Evolutionary conservation across 2,797 vertebrate genomes (phyloP), one percentile per base, ranked within the genome.

Genomic region (Neoniphon sammara): DNA sequence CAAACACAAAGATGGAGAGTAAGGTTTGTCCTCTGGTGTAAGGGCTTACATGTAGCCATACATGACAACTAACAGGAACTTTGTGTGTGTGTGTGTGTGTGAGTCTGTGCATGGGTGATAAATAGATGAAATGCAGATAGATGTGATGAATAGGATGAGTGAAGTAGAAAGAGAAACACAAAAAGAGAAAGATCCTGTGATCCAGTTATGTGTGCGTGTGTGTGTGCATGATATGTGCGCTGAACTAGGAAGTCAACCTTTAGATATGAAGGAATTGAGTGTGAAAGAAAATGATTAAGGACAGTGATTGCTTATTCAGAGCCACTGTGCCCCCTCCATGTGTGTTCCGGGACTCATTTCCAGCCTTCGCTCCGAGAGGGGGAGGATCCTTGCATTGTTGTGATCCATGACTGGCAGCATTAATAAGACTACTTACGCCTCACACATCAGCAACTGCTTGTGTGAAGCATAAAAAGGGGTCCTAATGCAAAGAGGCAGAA

Each of bases 381-480:
- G 69, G 53, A 36, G 57, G 79, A 85, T 78, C 77, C 78, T 72
- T 73, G 75, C 80, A 81, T 81, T 87, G 81, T 75, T 70, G 49
- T 62, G 68, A 83, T 86, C 81, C 75, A 73, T 90, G 88, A 88
- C 78, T 90, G 89, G 80, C 87, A 80, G 84, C 81, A 80, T 85
- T 87, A 91, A 90, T 85, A 72, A 85, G 78, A 69, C 79, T 82
- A 82, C 83, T 87, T 81, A 75, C 70, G 80, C 79, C 57, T 63
- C 34, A 54, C 64, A 80, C 83, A 90, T 88, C 82, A 91, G 87
- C 31, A 34, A 63, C 68, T 77, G 86, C 86, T 91, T 91, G 87
- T 90, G 84, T 86, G 59, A 56, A 59, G 81, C 82, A 90, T 88
- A 82, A 90, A 89, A 78, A 78, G 74, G 39, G 53, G 73, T 82